Conservation (phyloP, 1,140 invertebrate species). For the Tribolium madens region DNA sequence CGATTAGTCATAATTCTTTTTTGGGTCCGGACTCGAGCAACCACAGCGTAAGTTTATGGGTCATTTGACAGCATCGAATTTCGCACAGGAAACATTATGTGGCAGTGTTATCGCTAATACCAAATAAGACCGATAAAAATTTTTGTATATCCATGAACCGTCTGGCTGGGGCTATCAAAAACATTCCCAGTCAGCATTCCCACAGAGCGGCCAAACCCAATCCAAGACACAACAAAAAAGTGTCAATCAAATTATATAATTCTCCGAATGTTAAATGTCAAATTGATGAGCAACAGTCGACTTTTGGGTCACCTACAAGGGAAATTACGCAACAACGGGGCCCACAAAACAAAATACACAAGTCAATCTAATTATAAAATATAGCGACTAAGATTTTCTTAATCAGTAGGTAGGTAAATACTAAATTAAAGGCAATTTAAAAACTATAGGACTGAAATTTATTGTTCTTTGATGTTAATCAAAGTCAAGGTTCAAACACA, state of each 20-base stretch:
- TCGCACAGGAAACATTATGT: slow-evolving; percentile 26
- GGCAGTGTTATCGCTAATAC: slow-evolving; percentile 18
- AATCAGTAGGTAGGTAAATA: no score
- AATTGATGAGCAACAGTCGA: not conserved
- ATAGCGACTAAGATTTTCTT: no score
- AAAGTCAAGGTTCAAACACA: no score
- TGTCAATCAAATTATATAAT: not conserved
- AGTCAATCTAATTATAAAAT: no score
- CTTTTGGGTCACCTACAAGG: not conserved
- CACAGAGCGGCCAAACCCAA: slow-evolving; percentile 1
- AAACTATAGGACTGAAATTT: no score
- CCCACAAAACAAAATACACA: not conserved
- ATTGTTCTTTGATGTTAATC: no score
- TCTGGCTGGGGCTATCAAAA: slow-evolving; percentile 34
- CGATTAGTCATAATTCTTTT: slow-evolving; percentile 6
- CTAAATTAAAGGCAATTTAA: no score
- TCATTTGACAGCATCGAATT: slow-evolving; percentile 22
- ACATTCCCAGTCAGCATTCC: not conserved
- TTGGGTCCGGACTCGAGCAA: slow-evolving; percentile 5
- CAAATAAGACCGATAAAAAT: slow-evolving; percentile 30
- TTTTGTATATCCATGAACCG: slow-evolving; percentile 37
- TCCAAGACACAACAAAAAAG: not conserved
- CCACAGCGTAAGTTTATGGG: slow-evolving; percentile 20
- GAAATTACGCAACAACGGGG: not conserved
- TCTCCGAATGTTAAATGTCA: not conserved